Base-by-base conservation (phyloP, 1,140 invertebrate species). In the Leptinotarsa lineolata region DNA sequence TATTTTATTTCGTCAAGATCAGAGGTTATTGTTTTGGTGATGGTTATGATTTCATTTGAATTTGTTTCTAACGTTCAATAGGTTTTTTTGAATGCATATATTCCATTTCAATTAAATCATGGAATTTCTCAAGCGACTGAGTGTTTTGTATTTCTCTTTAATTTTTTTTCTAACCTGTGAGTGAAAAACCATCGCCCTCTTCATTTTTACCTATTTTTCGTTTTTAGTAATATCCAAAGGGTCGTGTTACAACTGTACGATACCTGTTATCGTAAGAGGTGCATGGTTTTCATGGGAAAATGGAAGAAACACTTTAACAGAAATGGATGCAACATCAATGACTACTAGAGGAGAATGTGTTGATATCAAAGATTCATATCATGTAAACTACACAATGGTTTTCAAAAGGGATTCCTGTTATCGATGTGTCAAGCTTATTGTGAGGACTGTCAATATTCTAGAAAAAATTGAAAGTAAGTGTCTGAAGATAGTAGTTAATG, bases 241-340 rank as follows among this genome's bases (percentile, higher is more conserved):
- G 4, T 54, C 48, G 16, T 22, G 4, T 48, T 39, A 64, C 0
- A 86, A 87, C 66, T 90, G 90, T 79, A 86, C 85, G 30, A 94
- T 96, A 81, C 94, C 94, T 22, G 80, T 89, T 72, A 90, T 94
- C 66, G 85, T 97, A 39, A 88, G 93, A 82, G 94, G 94, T 70
- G 89, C 92, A 46, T 97, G 95, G 95, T 97, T 95, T 86, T 95
- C 94, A 12, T 93, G 94, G 89, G 95, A 97, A 89, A 92, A 92
- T 85, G 94, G 94, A 20, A 85, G 88, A 79, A 93, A 95, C 81
- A 95, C 92, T 1, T 87, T 91, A 64, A 97, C 94, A 5, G 91
- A 93, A 80, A 91, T 97, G 44, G 91, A 96, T 86, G 91, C 90
- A 0, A 90, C 88, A 59, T 87, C 87, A 30, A 95, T 96, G 92